Evolutionary conservation across 2,888 invertebrate genomes (phyloP).

Genomic region (Tupiocoris notatus): DNA sequence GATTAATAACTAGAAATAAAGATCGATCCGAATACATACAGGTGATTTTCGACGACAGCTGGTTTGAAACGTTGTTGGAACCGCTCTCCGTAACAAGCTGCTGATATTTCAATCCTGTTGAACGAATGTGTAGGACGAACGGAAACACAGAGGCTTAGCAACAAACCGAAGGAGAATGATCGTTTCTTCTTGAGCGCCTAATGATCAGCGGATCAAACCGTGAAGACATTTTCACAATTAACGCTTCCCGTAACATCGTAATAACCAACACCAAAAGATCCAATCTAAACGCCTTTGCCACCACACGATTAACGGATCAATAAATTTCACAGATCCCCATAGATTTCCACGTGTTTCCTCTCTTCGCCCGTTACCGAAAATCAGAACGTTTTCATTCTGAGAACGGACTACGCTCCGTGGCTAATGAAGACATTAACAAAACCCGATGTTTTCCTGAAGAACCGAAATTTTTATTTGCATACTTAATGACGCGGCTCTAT

Average conservation of each 20-base stretch:
- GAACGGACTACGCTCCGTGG: neutral
- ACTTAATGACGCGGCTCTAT: slow-evolving; percentile 3
- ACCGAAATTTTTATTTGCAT: slow-evolving; percentile 17
- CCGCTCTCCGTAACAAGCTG: no score
- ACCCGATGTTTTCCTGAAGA: neutral
- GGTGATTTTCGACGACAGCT: no score
- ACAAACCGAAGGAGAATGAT: neutral
- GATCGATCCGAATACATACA: no score
- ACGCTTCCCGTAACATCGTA: slow-evolving; percentile 2
- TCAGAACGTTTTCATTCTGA: slow-evolving; percentile 4
- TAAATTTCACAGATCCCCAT: slow-evolving; percentile 17
- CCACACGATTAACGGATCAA: slow-evolving; percentile 14
- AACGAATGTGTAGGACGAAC: neutral
- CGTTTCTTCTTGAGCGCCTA: neutral
- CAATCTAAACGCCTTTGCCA: neutral
- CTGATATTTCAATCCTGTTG: neutral
- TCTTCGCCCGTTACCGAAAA: neutral
- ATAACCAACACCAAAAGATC: slow-evolving; percentile 17
- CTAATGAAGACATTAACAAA: slow-evolving; percentile 20
- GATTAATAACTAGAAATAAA: no score
- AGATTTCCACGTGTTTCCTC: slow-evolving; percentile 7
- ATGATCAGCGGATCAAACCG: neutral
- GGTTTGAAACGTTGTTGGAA: no score
- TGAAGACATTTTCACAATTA: slow-evolving; percentile 17
- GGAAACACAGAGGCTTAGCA: neutral